Evolutionary conservation across 2,113 vertebrate species (phyloP), one percentile per base, ranked within the genome.

Genomic region (Platycercus adscitus): DNA sequence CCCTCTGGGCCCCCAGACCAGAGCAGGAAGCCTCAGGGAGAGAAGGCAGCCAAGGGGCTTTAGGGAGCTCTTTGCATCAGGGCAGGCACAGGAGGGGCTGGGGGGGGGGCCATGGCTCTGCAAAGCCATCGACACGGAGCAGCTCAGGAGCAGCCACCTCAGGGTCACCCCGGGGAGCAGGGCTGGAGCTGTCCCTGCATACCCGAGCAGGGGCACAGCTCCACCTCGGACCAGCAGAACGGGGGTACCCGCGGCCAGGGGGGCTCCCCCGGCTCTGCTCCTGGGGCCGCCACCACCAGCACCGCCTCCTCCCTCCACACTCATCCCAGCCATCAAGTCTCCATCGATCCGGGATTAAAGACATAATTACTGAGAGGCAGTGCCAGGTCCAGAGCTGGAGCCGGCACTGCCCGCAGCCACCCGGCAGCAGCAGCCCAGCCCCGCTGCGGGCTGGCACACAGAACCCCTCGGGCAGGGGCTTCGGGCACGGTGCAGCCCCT

Each of bases 231-330:
- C 17, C 81, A 78, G 46, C 37, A 49, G 55, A 53, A 66, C 0
- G 0, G n/a, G 47, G 33, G 37, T 2, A 46, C 64, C 43, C 0
- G 0, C 46, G n/a, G 58, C 56, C 13, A 0, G 0, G 26, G 23
- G 24, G 7, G 5, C 41, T 75, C 18, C 23, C 37, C 60, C 69
- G 17, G 29, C 58, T 65, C 69, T 41, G 11, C 43, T 80, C 66
- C 71, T 25, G 9, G 4, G 21, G 25, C 47, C 13, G 25, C 35
- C 1, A 2, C 43, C 55, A 47, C 10, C 41, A 53, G 55, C 33
- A 81, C 43, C 18, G 10, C 15, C n/a, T 79, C 43, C 33, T 82
- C 70, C 61, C 47, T 81, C 55, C 0, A 1, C 41, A 29, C 72
- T 31, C 2, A 0, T 53, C 66, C 70, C 79, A 85, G 79, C 61